Conservation (phyloP, 2,888 invertebrate genomes). For the Lasioglossum calceatum region DNA sequence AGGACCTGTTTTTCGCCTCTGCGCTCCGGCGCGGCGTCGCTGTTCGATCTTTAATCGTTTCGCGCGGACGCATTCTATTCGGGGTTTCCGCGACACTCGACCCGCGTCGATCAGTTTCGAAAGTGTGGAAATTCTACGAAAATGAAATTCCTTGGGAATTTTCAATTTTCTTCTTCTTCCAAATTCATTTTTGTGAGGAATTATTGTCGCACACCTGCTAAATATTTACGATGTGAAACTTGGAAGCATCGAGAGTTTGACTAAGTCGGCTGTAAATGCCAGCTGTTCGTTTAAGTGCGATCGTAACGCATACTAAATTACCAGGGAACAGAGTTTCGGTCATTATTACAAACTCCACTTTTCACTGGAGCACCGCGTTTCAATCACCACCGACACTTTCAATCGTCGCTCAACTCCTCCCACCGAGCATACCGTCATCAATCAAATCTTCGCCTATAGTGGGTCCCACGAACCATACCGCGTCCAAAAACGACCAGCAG, state of each 20-base stretch:
- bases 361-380: conserved; percentile 31
- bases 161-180: background rate
- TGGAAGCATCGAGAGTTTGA: background rate
- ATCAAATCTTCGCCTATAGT: conserved; percentile 34
- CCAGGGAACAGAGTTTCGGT: conserved; percentile 30
- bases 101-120: background rate
- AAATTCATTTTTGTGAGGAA: accelerated
- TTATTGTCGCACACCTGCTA: background rate
- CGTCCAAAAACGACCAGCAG: conserved; percentile 24
- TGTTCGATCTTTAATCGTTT: background rate
- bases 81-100: background rate
- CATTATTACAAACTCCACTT: conserved; percentile 42
- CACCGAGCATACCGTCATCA: conserved; percentile 31
- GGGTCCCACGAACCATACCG: conserved; percentile 17
- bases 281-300: conserved; percentile 4
- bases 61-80: background rate
- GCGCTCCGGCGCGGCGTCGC: background rate
- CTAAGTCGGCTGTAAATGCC: background rate
- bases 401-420: conserved; percentile 34
- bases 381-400: conserved; percentile 40
- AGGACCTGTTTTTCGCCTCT: background rate
- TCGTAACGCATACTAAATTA: conserved; percentile 18
- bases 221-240: background rate
- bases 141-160: background rate
- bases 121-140: background rate